Evolutionary conservation across 1,140 invertebrate genomes (phyloP), one percentile per base, ranked within the genome.

Genomic region (Ceratitis capitata): DNA sequence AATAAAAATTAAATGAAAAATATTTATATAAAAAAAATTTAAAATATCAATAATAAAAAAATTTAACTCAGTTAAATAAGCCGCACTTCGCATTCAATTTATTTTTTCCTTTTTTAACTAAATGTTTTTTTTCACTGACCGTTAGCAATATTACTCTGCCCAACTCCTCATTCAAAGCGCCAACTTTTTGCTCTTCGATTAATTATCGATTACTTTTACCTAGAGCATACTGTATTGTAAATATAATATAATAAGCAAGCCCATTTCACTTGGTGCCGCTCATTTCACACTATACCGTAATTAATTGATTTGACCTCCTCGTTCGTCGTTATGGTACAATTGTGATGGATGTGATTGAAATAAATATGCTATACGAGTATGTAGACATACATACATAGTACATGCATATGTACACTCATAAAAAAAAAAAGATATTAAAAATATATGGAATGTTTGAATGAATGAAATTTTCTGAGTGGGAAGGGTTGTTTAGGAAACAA

Each of bases 261-360:
- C 5, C 61, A 35, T 69, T 69, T 35, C 61, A 69, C 32, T 69
- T 69, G 16, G 61, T 29, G 26, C 35, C 32, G 58, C 61, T 69
- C 32, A 39, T 69, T 61, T 61, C 58, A 61, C 61, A 39, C 61
- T 69, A 3, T 35, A 29, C 1, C 32, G 61, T 69, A 7, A 35
- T 69, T 69, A 69, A 69, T 69, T 69, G 61, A 69, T 69, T 69
- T 69, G 61, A 69, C 61, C 61, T 69, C 61, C 12, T 69, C 61
- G 61, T 69, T 29, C 61, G 29, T 69, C 61, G 61, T 69, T 29
- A 69, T 69, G 61, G 61, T 69, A 35, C 61, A 39, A 39, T 69
- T 69, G 61, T 39, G 32, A 69, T 69, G 32, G 58, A n/a, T 32
- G 23, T 61, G 58, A 69, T 35, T 69, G 32, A 16, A 69, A 69